Conservation (phyloP, 2,888 invertebrate species). For the Peribatodes rhomboidaria region DNA sequence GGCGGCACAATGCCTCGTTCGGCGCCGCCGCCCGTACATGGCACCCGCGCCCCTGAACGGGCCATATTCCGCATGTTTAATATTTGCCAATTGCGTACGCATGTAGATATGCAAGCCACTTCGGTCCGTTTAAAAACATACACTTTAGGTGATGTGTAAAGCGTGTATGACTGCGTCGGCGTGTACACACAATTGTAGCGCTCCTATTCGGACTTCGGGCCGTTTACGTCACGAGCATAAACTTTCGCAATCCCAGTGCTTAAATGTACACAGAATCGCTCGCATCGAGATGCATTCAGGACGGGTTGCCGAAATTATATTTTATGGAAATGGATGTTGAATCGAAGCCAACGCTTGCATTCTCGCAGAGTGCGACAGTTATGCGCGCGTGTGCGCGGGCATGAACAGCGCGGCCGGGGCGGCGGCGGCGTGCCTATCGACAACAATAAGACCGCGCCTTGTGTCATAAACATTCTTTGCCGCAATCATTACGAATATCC, state of each 20-base stretch:
- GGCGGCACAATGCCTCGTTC: conserved; percentile 79
- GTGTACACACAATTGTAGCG: conserved; percentile 39
- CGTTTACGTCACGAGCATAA: conserved; percentile 57
- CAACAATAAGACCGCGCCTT: conserved; percentile 84
- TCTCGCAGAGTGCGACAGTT: conserved; percentile 71
- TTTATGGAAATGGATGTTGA: conserved; percentile 83
- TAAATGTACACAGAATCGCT: conserved; percentile 59
- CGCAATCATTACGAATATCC: conserved; percentile 80
- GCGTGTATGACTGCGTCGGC: conserved; percentile 44
- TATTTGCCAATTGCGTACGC: conserved; percentile 62
- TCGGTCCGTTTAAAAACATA: conserved; percentile 62
- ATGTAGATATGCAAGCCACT: conserved; percentile 54
- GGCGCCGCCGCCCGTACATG: conserved; percentile 70
- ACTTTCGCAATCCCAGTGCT: conserved; percentile 61
- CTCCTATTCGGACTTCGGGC: conserved; percentile 45
- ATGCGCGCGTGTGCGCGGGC: conserved; percentile 74
- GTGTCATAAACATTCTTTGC: conserved; percentile 83
- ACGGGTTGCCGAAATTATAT: conserved; percentile 73
- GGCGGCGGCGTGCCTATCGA: conserved; percentile 68
- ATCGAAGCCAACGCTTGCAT: conserved; percentile 78
- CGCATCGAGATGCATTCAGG: conserved; percentile 70
- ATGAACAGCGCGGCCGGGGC: conserved; percentile 52
- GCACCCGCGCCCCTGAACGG: conserved; percentile 70
- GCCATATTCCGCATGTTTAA: conserved; percentile 67
- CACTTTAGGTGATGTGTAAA: conserved; percentile 59